A percentile compares a stretch with the other conserved stretches of the same genome.
These are phyloP conservation scores for Sebastes steindachneri DNA, from an alignment of 2,797 vertebrate genomes.

Conservation along the genomic window DNA sequence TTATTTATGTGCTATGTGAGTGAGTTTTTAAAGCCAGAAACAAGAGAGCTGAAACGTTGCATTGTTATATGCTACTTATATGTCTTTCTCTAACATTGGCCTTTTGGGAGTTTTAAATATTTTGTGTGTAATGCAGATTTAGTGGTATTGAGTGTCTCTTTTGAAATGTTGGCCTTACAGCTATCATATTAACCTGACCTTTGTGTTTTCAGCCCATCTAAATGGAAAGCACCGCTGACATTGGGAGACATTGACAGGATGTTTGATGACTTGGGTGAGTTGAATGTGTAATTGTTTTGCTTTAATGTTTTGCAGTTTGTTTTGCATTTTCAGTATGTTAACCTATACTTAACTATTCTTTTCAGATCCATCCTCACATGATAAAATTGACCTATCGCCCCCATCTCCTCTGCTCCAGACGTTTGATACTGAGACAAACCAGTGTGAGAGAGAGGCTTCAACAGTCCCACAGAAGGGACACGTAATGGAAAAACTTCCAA, in stretches of 20 bases:
- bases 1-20: not conserved
- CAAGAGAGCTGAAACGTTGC: not conserved
- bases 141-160: not conserved
- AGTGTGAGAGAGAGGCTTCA: not conserved
- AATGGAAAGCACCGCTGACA: slow-evolving; percentile 25
- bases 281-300: not conserved
- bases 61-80: not conserved
- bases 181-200: not conserved
- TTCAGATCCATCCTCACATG: slow-evolving; percentile 57
- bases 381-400: not conserved
- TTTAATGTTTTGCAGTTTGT: not conserved
- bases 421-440: slow-evolving; percentile 3
- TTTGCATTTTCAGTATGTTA: not conserved
- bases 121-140: not conserved
- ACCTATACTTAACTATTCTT: not conserved
- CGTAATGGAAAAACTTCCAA: not conserved
- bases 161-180: not conserved
- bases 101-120: not conserved
- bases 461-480: not conserved
- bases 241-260: slow-evolving; percentile 70
- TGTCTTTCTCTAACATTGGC: not conserved
- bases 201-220: slow-evolving; percentile 58
- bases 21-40: not conserved
- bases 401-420: slow-evolving; percentile 40
- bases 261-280: slow-evolving; percentile 81